phyloP scores from a whole-genome alignment of 1,140 invertebrate species.

The Formica selysi region DNA sequence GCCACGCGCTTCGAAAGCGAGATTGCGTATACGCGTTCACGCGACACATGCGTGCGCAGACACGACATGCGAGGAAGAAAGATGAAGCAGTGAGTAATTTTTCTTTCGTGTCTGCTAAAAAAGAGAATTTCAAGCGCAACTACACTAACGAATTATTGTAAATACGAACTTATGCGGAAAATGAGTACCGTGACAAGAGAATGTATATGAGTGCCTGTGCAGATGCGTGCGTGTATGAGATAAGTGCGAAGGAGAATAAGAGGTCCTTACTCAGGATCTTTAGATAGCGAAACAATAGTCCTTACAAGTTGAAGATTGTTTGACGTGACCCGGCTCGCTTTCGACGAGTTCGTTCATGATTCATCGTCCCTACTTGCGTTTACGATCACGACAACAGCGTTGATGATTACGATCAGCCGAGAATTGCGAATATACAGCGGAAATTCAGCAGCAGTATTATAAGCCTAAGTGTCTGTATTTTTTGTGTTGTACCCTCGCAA shows the following conservation, averaged over 20 bases:
- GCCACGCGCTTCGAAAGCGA: constrained; percentile 15
- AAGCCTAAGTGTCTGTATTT: constrained; percentile 80
- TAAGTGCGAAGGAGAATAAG: constrained; percentile 13
- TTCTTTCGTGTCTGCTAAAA: constrained; percentile 60
- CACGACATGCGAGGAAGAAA: constrained; percentile 20
- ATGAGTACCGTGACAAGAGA: constrained; percentile 57
- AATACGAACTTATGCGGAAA: constrained; percentile 77
- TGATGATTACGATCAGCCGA: constrained; percentile 53
- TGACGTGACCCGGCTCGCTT: constrained; percentile 63
- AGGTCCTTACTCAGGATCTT: constrained; percentile 62
- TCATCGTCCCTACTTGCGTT: constrained; percentile 57
- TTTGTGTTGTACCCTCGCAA: constrained; percentile 61
- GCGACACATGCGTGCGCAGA: neutral
- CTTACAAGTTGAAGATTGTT: constrained; percentile 54
- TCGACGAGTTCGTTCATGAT: constrained; percentile 62
- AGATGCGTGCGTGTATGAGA: neutral
- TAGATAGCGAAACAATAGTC: constrained; percentile 62
- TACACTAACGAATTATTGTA: constrained; percentile 80
- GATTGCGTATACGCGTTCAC: neutral
- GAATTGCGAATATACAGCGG: constrained; percentile 60
- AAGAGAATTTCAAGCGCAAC: constrained; percentile 66
- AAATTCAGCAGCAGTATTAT: constrained; percentile 80
- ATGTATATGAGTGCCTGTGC: constrained; percentile 16
- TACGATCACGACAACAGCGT: constrained; percentile 55
- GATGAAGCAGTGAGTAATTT: constrained; percentile 52